Evolutionary conservation across 2,888 invertebrate species (phyloP).

Genomic region (Eurytoma californica): DNA sequence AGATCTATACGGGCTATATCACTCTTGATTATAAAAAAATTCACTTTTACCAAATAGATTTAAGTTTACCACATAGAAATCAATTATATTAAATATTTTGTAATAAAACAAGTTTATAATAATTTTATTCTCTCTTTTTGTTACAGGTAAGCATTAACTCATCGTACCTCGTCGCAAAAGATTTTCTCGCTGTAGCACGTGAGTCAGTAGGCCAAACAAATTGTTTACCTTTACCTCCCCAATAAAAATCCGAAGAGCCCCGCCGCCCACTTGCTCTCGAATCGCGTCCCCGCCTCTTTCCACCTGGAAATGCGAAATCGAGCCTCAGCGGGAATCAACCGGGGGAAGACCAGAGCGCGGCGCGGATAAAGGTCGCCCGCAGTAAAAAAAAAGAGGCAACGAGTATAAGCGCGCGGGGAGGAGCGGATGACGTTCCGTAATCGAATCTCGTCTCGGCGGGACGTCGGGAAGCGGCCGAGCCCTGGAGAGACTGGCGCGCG

Average conservation of each 20-base stretch:
- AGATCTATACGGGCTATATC: too few relatives aligned
- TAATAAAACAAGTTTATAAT: neutral
- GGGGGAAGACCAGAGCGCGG: too few relatives aligned
- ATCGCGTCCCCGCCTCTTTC: too few relatives aligned
- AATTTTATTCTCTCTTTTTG: constrained; percentile 29
- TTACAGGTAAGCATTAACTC: constrained; percentile 45
- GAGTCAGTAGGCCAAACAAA: constrained; percentile 19
- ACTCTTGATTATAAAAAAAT: too few relatives aligned
- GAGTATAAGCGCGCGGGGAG: constrained; percentile 13
- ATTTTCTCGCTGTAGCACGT: neutral
- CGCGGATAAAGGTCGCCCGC: too few relatives aligned
- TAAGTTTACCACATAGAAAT: neutral
- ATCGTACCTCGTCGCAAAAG: too few relatives aligned
- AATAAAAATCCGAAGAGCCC: too few relatives aligned
- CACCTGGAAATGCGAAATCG: neutral
- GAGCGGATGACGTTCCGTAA: constrained; percentile 67
- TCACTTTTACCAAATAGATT: too few relatives aligned
- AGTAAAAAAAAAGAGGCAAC: too few relatives aligned
- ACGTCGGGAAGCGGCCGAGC: constrained; percentile 26
- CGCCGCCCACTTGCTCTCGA: too few relatives aligned
- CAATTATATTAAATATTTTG: neutral
- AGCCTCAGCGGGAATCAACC: neutral
- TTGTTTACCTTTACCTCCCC: too few relatives aligned
- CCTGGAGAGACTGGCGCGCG: constrained; percentile 57
- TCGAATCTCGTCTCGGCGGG: constrained; percentile 66